phyloP scores from a whole-genome alignment of 2,797 vertebrate genomes.

The Hemitrygon akajei region DNA sequence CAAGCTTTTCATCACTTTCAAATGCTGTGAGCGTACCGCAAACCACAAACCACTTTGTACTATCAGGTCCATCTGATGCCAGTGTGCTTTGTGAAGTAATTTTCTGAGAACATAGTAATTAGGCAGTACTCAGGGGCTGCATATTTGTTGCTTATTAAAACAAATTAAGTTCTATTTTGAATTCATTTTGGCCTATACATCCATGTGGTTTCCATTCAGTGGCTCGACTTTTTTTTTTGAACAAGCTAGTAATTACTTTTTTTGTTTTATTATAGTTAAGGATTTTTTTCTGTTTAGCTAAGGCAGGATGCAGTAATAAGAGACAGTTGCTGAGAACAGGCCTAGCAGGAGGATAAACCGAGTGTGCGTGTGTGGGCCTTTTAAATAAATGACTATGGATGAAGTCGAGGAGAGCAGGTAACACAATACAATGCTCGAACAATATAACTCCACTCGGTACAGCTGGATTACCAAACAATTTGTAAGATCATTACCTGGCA shows the following conservation, averaged over 20 bases:
- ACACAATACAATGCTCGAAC: constrained; percentile 10
- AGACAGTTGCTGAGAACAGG: constrained; percentile 72
- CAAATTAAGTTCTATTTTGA: constrained; percentile 77
- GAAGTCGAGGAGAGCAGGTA: constrained; percentile 19
- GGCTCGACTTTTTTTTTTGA: constrained; percentile 59
- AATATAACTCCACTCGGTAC: background rate
- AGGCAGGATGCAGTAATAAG: constrained; percentile 62
- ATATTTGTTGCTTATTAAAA: constrained; percentile 93
- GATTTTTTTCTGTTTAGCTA: constrained; percentile 54
- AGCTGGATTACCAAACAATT: constrained; percentile 26
- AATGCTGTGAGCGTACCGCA: constrained; percentile 42
- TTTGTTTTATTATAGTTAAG: constrained; percentile 38
- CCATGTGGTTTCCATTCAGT: constrained; percentile 98
- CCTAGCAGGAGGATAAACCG: constrained; percentile 59
- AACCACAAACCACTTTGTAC: constrained; percentile 43
- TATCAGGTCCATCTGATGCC: constrained; percentile 45
- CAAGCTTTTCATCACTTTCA: constrained; percentile 46
- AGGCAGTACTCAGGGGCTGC: constrained; percentile 72
- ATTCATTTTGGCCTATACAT: constrained; percentile 58
- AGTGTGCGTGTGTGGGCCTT: constrained; percentile 57
- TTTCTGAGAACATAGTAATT: constrained; percentile 65
- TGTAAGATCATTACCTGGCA: constrained; percentile 29
- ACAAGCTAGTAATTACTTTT: constrained; percentile 67
- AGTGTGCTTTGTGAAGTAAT: constrained; percentile 45
- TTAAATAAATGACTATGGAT: constrained; percentile 38